Conservation (phyloP, 2,888 invertebrate species). For the Hyposoter didymator region DNA sequence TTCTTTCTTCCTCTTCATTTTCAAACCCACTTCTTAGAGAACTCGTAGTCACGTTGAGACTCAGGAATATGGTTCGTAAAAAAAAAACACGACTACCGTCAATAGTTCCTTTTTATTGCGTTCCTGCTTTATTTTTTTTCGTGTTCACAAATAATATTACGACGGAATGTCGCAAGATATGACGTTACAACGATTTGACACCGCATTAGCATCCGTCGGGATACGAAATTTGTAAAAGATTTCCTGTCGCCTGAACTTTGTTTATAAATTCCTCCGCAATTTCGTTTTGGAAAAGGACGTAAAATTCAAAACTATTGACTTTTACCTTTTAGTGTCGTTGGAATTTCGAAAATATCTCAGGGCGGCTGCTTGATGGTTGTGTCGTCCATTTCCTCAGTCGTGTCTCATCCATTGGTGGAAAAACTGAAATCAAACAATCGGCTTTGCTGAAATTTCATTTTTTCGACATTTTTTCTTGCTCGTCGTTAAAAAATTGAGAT, state of each 20-base stretch:
- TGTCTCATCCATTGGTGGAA: not conserved
- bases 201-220: not conserved
- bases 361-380: not conserved
- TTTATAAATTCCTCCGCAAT: not conserved
- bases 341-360: not conserved
- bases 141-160: conserved; percentile 3
- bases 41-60: conserved; percentile 3
- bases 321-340: conserved; percentile 37
- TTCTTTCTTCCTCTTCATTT: conserved; percentile 36
- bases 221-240: conserved; percentile 4
- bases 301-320: not conserved
- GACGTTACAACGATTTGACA: conserved; percentile 13
- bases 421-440: conserved; percentile 44
- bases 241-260: not conserved
- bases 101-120: conserved; percentile 15
- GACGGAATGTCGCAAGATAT: conserved; percentile 3
- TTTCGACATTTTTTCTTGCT: not conserved
- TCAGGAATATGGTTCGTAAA: conserved; percentile 25
- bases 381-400: not conserved
- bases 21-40: conserved; percentile 45
- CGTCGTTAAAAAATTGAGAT: not conserved
- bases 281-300: not conserved
- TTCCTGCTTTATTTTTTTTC: conserved; percentile 14
- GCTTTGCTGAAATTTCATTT: not conserved
- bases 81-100: conserved; percentile 25